Conservation (phyloP, 2,888 invertebrate species). For the Drosophila histrio region DNA sequence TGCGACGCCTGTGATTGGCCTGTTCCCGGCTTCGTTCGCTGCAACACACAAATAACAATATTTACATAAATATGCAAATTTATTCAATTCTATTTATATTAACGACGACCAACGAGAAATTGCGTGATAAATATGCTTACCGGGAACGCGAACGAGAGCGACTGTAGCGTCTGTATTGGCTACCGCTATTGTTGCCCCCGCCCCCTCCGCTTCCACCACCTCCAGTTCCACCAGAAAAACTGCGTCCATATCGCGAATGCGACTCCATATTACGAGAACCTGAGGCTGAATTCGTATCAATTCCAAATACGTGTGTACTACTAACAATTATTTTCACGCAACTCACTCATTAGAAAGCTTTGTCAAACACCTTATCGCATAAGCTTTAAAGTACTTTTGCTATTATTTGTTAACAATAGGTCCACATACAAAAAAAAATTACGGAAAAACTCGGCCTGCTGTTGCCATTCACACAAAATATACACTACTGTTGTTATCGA, state of each 20-base stretch:
- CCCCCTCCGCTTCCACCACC: slow-evolving; percentile 26
- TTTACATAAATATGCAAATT: background rate
- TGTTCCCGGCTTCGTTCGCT: slow-evolving; percentile 82
- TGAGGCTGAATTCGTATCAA: slow-evolving; percentile 44
- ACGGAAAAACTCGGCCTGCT: slow-evolving; percentile 40
- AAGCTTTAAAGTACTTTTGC: background rate
- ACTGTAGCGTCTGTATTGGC: slow-evolving; percentile 81
- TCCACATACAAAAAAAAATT: slow-evolving; percentile 19
- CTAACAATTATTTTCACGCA: slow-evolving; percentile 23
- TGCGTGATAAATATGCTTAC: slow-evolving; percentile 30
- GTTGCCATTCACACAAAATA: slow-evolving; percentile 39
- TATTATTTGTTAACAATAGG: slow-evolving; percentile 14
- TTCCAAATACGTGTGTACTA: slow-evolving; percentile 12
- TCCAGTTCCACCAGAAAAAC: slow-evolving; percentile 59
- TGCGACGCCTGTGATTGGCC: slow-evolving; percentile 73
- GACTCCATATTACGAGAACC: slow-evolving; percentile 71
- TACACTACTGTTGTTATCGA: slow-evolving; percentile 35
- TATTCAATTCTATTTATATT: background rate
- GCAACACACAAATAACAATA: background rate
- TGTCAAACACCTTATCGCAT: background rate
- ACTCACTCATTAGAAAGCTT: slow-evolving; percentile 39
- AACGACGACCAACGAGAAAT: no score
- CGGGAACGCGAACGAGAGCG: slow-evolving; percentile 83
- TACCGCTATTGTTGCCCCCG: slow-evolving; percentile 50
- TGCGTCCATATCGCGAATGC: slow-evolving; percentile 75